Conservation (phyloP, 2,888 invertebrate genomes). For the Augiades crinisus region DNA sequence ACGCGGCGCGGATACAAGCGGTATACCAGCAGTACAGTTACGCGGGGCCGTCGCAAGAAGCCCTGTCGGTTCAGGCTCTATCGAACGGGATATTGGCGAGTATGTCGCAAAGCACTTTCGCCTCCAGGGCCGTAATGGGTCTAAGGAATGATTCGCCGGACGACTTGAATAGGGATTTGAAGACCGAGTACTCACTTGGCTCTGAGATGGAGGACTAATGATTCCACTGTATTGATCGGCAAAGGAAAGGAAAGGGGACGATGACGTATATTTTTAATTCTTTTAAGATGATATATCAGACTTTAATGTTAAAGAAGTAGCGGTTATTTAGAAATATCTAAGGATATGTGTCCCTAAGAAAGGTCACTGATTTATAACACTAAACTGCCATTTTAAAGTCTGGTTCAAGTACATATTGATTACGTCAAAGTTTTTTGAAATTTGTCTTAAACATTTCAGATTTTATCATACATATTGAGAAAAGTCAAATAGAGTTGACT, state of each 20-base stretch:
- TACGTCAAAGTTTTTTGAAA: no score
- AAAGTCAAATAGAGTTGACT: conserved; percentile 24
- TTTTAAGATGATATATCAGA: background rate
- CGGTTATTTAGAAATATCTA: no score
- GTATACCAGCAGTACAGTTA: conserved; percentile 76
- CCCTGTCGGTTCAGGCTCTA: conserved; percentile 69
- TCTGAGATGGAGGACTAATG: conserved; percentile 69
- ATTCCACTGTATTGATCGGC: conserved; percentile 5
- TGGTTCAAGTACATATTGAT: background rate
- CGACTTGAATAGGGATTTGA: conserved; percentile 61
- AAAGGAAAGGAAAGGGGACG: background rate
- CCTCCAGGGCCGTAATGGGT: conserved; percentile 51
- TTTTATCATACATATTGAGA: conserved; percentile 9
- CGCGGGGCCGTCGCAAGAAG: conserved; percentile 72
- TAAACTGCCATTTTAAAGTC: conserved; percentile 2
- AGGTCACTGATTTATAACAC: background rate
- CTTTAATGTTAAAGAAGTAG: no score
- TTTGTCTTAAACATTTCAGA: no score
- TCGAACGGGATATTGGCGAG: conserved; percentile 73
- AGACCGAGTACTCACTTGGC: conserved; percentile 62
- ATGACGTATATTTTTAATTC: background rate
- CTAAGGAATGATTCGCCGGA: conserved; percentile 65
- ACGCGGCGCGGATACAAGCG: conserved; percentile 71
- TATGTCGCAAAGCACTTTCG: conserved; percentile 60
- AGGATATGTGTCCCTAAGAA: no score